Evolutionary conservation across 1,140 invertebrate genomes (phyloP).

Genomic region (Brachionus asplanchnoidis): DNA sequence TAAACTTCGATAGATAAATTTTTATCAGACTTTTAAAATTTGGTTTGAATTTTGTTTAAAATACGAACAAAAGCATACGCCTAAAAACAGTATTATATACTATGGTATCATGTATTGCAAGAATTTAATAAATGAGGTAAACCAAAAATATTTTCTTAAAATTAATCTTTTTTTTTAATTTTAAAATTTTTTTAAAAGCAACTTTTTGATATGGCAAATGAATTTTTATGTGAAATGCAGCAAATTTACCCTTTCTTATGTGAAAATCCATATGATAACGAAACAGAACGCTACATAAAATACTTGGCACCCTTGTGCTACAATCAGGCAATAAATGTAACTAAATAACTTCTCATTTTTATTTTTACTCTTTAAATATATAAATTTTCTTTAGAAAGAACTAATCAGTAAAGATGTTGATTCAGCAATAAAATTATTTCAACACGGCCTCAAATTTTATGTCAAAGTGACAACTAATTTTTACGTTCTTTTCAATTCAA

Average conservation of each 20-base stretch:
- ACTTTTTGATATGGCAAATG: neutral
- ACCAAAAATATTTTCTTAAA: neutral
- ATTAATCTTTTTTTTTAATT: neutral
- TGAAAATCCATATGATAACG: slow-evolving; percentile 10
- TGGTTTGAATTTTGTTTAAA: slow-evolving; percentile 40
- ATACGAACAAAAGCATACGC: slow-evolving; percentile 16
- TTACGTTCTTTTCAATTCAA: slow-evolving; percentile 27
- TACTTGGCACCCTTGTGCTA: slow-evolving; percentile 25
- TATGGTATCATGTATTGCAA: slow-evolving; percentile 7
- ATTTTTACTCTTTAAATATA: neutral
- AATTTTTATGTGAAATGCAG: neutral
- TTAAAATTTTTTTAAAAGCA: neutral
- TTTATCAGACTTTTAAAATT: neutral
- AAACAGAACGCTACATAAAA: slow-evolving; percentile 26
- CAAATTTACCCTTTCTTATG: neutral
- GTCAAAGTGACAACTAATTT: slow-evolving; percentile 18
- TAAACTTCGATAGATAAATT: neutral
- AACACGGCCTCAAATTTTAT: slow-evolving; percentile 33
- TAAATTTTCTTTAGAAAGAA: neutral
- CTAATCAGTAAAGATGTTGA: neutral
- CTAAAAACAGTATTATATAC: slow-evolving; percentile 30
- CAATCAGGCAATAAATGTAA: slow-evolving; percentile 38
- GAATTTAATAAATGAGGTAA: slow-evolving; percentile 19
- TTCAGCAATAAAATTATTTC: neutral
- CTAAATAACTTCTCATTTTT: neutral